Evolutionary conservation across 2,113 vertebrate genomes (phyloP), one percentile per base, ranked within the genome.

Genomic region (Sakesphorus luctuosus): DNA sequence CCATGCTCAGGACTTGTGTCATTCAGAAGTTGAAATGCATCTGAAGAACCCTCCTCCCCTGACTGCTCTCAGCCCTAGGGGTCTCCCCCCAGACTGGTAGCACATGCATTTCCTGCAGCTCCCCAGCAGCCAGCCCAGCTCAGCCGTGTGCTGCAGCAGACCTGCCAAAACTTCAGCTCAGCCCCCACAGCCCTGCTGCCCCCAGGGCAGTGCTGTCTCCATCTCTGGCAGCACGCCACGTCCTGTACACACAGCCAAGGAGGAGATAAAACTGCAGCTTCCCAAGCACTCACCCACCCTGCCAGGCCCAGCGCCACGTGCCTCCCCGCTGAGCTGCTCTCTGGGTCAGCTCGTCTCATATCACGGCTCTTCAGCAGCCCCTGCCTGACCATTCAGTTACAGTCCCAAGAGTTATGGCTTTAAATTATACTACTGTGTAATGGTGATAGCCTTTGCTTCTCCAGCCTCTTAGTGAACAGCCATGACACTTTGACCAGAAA

Each of bases 341-440:
- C 76, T 7, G 6, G 92, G 68, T 89, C 91, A 90, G 56, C 77
- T 71, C 1, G 0, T 46, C 61, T 92, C 76, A 1, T 61, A 84
- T 40, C 94, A 58, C 84, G 84, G 94, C 93, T 89, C 93, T 94
- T n/a, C 91, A 96, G 95, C 94, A 97, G 80, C 93, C 91, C 87
- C 95, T 95, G 94, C 80, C 94, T 94, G 91, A 76, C 75, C 68
- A 10, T 63, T 71, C 86, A 86, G 84, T 56, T 28, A 29, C 80
- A 72, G 72, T 18, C 84, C 84, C 52, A 31, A 65, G 58, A 86
- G 67, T 35, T 55, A 36, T 0, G 3, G 50, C 29, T 93, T 87
- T 78, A 44, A 89, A 71, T 92, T 47, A 40, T 23, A 38, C 23
- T 0, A 0, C 61, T 61, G 33, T 84, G 73, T 75, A 65, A 67